A percentile compares a stretch with the other conserved stretches of the same genome.
Conservation (phyloP, 2,888 invertebrate genomes). For the Gasteruption jaculator region DNA sequence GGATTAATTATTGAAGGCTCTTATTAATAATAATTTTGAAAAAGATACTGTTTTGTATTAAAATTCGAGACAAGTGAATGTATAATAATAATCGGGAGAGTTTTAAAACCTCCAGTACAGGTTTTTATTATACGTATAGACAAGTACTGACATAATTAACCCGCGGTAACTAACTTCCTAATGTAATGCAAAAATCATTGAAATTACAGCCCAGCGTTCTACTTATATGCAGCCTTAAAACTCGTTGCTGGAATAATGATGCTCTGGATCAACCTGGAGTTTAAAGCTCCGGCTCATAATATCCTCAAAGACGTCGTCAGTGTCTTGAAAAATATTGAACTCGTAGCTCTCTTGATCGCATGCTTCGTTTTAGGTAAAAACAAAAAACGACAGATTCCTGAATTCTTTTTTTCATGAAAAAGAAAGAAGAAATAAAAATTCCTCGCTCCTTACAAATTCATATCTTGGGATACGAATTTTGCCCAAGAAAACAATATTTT, state of each 20-base stretch:
- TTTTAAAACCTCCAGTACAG: no score
- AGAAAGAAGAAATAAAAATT: background rate
- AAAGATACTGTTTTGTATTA: no score
- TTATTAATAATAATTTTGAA: no score
- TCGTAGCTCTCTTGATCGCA: slow-evolving; percentile 68
- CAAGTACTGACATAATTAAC: no score
- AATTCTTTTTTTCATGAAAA: no score
- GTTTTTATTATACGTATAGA: no score
- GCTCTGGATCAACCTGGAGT: slow-evolving; percentile 69
- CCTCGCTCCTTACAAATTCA: background rate
- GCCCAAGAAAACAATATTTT: slow-evolving; percentile 6
- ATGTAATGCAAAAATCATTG: no score
- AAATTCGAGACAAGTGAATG: no score
- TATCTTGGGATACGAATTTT: slow-evolving; percentile 18
- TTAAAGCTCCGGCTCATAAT: slow-evolving; percentile 70
- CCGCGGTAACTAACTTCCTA: no score
- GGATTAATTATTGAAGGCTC: no score
- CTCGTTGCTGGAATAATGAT: slow-evolving; percentile 64
- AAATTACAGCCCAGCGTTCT: slow-evolving; percentile 75
- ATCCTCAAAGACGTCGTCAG: slow-evolving; percentile 65
- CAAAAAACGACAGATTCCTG: no score
- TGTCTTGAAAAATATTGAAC: slow-evolving; percentile 66
- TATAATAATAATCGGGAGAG: no score
- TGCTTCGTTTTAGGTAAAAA: slow-evolving; percentile 67
- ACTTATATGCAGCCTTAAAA: slow-evolving; percentile 68